A percentile compares a stretch with the other conserved stretches of the same genome.
Conservation (phyloP, 2,113 vertebrate genomes). For the Lutjanus erythropterus region DNA sequence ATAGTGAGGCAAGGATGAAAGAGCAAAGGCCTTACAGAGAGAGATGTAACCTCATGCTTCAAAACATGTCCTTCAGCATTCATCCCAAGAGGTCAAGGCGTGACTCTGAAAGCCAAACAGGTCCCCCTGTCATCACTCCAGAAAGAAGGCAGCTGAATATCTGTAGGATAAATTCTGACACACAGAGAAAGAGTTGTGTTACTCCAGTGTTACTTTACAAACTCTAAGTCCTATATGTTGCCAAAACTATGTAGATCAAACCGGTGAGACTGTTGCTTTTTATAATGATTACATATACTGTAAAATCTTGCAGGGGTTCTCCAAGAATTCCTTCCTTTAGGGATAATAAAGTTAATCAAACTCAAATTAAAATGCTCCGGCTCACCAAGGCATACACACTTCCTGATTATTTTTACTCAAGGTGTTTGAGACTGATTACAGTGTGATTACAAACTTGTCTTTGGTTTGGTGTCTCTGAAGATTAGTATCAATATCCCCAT, state of each 20-base stretch:
- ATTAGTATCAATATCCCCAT: background rate
- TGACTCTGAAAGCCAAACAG: constrained; percentile 51
- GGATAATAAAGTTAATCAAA: constrained; percentile 8
- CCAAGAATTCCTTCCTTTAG: background rate
- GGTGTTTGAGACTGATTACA: constrained; percentile 7
- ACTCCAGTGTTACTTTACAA: background rate
- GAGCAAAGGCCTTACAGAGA: constrained; percentile 61
- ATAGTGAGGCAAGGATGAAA: constrained; percentile 55
- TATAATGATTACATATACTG: background rate
- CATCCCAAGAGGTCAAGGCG: constrained; percentile 58
- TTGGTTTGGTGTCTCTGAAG: constrained; percentile 9
- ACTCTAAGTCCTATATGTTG: background rate
- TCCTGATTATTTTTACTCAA: background rate
- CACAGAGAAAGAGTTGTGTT: background rate
- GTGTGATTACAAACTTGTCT: background rate
- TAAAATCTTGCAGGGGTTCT: background rate
- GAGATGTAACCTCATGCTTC: constrained; percentile 63
- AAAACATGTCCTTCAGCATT: constrained; percentile 67
- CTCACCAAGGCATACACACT: background rate
- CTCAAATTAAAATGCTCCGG: background rate
- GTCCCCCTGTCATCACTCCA: constrained; percentile 11
- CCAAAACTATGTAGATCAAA: background rate
- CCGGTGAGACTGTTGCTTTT: background rate
- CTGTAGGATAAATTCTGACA: background rate
- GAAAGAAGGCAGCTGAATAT: background rate